A percentile compares a stretch with the other conserved stretches of the same genome.
These are phyloP conservation scores for Lamellibrachia satsuma DNA, from an alignment of 2,888 invertebrate species.

Conservation along the genomic window DNA sequence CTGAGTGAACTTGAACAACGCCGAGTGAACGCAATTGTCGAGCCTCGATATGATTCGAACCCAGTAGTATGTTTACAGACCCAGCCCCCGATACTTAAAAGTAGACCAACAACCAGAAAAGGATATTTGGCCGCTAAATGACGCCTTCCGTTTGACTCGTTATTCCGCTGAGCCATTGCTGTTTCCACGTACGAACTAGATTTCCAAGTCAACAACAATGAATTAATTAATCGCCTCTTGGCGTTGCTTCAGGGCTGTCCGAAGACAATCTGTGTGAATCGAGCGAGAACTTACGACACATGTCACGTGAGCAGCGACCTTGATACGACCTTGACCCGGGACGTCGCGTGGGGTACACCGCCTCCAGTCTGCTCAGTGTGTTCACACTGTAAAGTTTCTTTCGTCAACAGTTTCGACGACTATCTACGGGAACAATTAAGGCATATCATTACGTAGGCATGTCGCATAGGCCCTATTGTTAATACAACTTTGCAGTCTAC, in stretches of 20 bases:
- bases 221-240: neutral
- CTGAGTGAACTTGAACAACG: too few relatives aligned
- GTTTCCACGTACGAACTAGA: neutral
- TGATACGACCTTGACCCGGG: neutral
- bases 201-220: neutral
- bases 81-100: too few relatives aligned
- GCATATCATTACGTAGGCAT: neutral
- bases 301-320: too few relatives aligned
- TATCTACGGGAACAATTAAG: neutral
- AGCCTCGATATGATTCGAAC: too few relatives aligned
- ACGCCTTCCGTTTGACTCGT: neutral
- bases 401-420: neutral
- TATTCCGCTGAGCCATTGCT: neutral
- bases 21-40: too few relatives aligned
- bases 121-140: too few relatives aligned
- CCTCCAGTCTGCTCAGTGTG: neutral
- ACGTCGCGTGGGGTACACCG: neutral
- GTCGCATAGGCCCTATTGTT: neutral
- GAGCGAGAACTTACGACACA: neutral
- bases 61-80: too few relatives aligned
- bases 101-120: too few relatives aligned
- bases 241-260: neutral
- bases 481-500: neutral
- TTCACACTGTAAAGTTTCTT: neutral
- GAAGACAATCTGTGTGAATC: neutral